A percentile compares a stretch with the other conserved stretches of the same genome.
Conservation (phyloP, 2,113 vertebrate genomes). For the Calidris pugnax region DNA sequence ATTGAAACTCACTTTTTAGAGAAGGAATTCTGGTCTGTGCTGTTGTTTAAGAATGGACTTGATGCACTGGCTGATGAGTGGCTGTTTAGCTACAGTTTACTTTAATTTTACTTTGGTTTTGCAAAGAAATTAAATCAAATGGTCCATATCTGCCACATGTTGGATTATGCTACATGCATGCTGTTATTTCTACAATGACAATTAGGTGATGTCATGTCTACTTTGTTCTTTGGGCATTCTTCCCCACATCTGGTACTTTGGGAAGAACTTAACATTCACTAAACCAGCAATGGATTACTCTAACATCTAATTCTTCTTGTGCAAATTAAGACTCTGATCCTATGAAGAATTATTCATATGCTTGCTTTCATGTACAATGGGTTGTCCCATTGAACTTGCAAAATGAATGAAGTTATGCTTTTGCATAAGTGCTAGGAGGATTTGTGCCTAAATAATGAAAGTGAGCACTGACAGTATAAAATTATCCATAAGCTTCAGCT, state of each 20-base stretch:
- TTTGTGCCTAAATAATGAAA: conserved; percentile 27
- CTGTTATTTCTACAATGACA: conserved; percentile 11
- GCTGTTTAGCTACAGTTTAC: background rate
- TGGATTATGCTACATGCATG: background rate
- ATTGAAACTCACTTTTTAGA: background rate
- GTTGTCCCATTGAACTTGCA: background rate
- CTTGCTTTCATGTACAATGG: conserved; percentile 15
- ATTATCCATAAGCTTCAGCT: conserved; percentile 10
- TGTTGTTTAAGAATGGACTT: background rate
- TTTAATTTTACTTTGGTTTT: background rate
- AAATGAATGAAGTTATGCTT: conserved; percentile 10
- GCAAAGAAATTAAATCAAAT: background rate
- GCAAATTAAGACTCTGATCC: background rate
- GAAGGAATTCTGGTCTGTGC: background rate
- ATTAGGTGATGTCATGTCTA: conserved; percentile 41
- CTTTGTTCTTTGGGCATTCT: conserved; percentile 34
- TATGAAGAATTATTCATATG: background rate
- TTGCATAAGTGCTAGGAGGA: background rate
- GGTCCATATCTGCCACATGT: background rate
- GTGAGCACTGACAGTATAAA: background rate
- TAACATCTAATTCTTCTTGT: conserved; percentile 17
- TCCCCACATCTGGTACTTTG: conserved; percentile 39
- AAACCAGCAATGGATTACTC: background rate
- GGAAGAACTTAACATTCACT: background rate
- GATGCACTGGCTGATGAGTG: background rate